Percentiles rank a stretch among this genome's conserved stretches.
phyloP scores from a whole-genome alignment of 2,888 invertebrate genomes.

The Heliconius ismenius region DNA sequence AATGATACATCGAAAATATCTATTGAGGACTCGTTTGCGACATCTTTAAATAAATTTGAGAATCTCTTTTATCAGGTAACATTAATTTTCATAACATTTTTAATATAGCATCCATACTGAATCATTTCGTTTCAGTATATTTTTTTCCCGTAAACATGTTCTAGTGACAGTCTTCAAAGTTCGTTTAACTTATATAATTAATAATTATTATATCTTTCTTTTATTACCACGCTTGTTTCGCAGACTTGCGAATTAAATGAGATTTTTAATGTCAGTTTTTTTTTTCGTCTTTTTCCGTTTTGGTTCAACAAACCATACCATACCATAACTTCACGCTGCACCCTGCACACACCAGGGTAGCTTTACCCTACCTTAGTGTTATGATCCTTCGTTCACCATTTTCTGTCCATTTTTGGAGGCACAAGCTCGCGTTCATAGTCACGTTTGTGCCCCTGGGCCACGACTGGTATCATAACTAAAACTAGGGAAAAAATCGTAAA shows the following conservation, averaged over 20 bases:
- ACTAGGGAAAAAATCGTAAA: too few species aligned
- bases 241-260: too few species aligned
- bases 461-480: too few species aligned
- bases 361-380: too few species aligned
- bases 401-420: too few species aligned
- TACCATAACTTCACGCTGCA: too few species aligned
- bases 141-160: neutral
- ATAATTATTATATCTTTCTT: neutral
- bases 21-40: slow-evolving; percentile 22
- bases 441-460: too few species aligned
- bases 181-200: neutral
- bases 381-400: too few species aligned
- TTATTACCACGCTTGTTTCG: neutral
- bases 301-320: too few species aligned
- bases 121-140: slow-evolving; percentile 1
- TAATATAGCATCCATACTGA: neutral
- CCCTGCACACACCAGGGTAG: too few species aligned
- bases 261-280: neutral
- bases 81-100: too few species aligned
- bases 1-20: neutral
- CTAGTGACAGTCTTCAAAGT: neutral
- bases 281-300: neutral
- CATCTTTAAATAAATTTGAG: slow-evolving; percentile 53
- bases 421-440: too few species aligned
- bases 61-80: slow-evolving; percentile 55